Evolutionary conservation across 1,140 invertebrate genomes (phyloP), one percentile per base, ranked within the genome.

Genomic region (Anoplolepis gracilipes): DNA sequence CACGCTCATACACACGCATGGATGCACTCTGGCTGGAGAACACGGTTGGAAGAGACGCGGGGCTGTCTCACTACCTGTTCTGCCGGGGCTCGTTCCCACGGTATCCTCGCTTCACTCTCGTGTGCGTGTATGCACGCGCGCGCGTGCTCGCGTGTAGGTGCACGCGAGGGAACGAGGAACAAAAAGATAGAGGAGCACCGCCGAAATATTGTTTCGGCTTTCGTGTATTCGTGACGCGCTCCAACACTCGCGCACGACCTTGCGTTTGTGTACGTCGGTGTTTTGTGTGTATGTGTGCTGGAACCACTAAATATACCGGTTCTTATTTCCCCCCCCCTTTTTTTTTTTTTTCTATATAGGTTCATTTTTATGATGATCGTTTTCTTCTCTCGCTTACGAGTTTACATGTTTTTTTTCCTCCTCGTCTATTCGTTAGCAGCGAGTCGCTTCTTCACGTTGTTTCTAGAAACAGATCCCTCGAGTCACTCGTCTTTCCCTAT

Each of bases 61-160:
- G 84, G 81, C 67, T 84, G 46, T 64, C 85, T 82, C 85, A 84
- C 87, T 88, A 88, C 87, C 87, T 88, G 87, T 88, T 86, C 84
- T 76, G 30, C 72, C 53, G 19, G 57, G 65, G 49, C 59, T 28
- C 73, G 77, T 88, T 88, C 87, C 87, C 87, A 88, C 87, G 87
- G 85, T 88, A 77, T 72, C 84, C 73, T 75, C 70, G 53, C 57
- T 59, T 86, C 65, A 57, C 86, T 62, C 33, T 79, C n/a, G 75
- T 59, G 78, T 59, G 85, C 70, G 69, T 65, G 46, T 7, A 39
- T 70, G 28, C 64, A 33, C 13, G 53, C 59, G 69, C 11, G 53
- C 25, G 39, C 46, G 53, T 13, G 61, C 13, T n/a, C 16, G 53
- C 36, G 39, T 61, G 36, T 57, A 73, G 22, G 49, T 57, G 61